Conservation (phyloP, 2,113 vertebrate species). For the Carassius carassius region DNA sequence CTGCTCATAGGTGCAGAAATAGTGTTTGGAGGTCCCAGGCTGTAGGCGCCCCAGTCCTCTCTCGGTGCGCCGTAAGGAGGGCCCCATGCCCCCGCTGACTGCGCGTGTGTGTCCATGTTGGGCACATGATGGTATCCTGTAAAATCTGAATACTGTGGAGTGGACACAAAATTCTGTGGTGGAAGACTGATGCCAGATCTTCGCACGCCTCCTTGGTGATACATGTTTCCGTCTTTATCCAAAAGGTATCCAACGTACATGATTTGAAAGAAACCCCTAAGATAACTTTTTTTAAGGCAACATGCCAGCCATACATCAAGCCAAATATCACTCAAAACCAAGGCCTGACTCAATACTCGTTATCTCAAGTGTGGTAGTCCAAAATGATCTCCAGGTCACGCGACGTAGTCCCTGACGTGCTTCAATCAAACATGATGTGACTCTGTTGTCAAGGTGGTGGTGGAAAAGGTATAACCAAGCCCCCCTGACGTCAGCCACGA, state of each 20-base stretch:
- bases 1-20: slow-evolving; percentile 76
- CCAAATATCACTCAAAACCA: slow-evolving; percentile 53
- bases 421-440: slow-evolving; percentile 86
- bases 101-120: slow-evolving; percentile 81
- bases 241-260: slow-evolving; percentile 88
- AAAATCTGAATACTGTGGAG: slow-evolving; percentile 85
- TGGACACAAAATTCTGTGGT: slow-evolving; percentile 84
- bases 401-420: slow-evolving; percentile 75
- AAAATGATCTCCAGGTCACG: slow-evolving; percentile 64
- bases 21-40: slow-evolving; percentile 80
- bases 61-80: slow-evolving; percentile 78
- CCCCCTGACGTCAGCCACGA: slow-evolving; percentile 84
- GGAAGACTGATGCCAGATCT: slow-evolving; percentile 81
- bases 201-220: slow-evolving; percentile 85
- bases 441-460: slow-evolving; percentile 84
- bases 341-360: slow-evolving; percentile 8
- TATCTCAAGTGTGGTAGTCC: slow-evolving; percentile 74
- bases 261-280: slow-evolving; percentile 70
- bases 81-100: slow-evolving; percentile 80
- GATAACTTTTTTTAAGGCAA: slow-evolving; percentile 71
- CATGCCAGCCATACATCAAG: slow-evolving; percentile 77
- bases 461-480: slow-evolving; percentile 80
- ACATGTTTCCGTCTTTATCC: slow-evolving; percentile 91
- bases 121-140: slow-evolving; percentile 86
- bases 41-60: slow-evolving; percentile 84